Evolutionary conservation across 2,113 vertebrate genomes (phyloP), one percentile per base, ranked within the genome.

Genomic region (Todiramphus chloris): DNA sequence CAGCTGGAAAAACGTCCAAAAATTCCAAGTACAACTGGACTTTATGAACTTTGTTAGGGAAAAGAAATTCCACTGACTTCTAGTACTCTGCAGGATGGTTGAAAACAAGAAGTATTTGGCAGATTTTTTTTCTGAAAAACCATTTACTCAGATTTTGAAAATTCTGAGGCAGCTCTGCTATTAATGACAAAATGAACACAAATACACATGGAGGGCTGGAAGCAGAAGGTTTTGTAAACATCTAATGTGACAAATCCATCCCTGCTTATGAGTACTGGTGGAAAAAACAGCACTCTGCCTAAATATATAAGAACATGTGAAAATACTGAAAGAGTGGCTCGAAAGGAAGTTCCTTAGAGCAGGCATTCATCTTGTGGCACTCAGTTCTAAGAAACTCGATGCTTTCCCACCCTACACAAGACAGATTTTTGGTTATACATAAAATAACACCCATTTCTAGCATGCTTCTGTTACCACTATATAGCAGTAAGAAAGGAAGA

Each of bases 281-380:
- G 46, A 91, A 93, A 93, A 91, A 68, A 0, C 48, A 68, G 16
- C 20, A 33, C 27, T 86, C 43, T 75, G 69, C 9, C 37, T 25
- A 39, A 82, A 72, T n/a, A 62, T 19, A 33, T 33, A 67, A 83
- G 33, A 93, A 51, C 20, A 74, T 4, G 60, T 9, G 24, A 89
- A 94, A 89, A 84, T 44, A 83, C 33, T 72, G 67, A 50, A 87
- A 90, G 31, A 92, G 51, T 16, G 11, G 24, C 66, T 72, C 74
- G 43, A 90, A 90, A 96, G 48, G 53, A 87, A 93, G 69, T 73
- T 91, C 58, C 59, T 87, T 44, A 84, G 58, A 92, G 62, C 35
- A 89, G 58, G 21, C 83, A 93, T 70, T 87, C 41, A 76, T 93
- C 86, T 82, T 17, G 9, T 44, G 21, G 82, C 74, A 73, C 81